Base-by-base conservation (phyloP, 2,888 invertebrate genomes). In the Spisula subtruncata region DNA sequence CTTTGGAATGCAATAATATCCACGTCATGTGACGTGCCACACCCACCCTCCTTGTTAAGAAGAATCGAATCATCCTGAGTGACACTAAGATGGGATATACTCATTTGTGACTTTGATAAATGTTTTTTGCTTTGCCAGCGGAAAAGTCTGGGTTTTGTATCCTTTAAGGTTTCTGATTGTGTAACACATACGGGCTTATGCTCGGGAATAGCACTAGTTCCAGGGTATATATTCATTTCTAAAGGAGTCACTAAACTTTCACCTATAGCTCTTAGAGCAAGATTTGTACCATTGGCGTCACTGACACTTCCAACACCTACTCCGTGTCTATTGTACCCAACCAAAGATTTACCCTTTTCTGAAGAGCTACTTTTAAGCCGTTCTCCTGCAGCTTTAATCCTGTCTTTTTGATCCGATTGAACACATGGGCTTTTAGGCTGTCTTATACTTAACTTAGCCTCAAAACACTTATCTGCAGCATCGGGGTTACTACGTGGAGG, bases 1-100 rank as follows among this genome's bases (percentile, higher is more conserved):
- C 97, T 96, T 95, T 97, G 97, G 94, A 97, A 97, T 66, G 97
- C 97, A 51, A 97, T 96, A 79, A 97, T 97, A 94, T 97, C 97
- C 87, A 97, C 95, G 81, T 96, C 95, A 12, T 94, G 93, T 16
- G 94, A 91, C 2, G 94, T 92, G 5, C 93, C 92, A 25, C 92
- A 90, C 14, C 85, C 88, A 10, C 32, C 32, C 35, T 90, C 85
- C 35, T 85, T 87, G 18, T 75, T 81, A 10, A 85, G 25, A 60
- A 92, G 41, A 54, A 85, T 16, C 12, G 51, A 51, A 32, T 90
- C 90, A 51, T 92, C 91, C 35, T 88, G 87, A 60, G 90, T 84
- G 2, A 75, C 25, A 32, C 75, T 75, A 8, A 75, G 35, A 18
- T 32, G 16, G 29, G 66, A 75, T 18, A 88, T 83, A 71, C 85